Percentiles rank a stretch among this genome's conserved stretches.
phyloP scores from a whole-genome alignment of 2,797 vertebrate genomes.

The Chelmon rostratus region DNA sequence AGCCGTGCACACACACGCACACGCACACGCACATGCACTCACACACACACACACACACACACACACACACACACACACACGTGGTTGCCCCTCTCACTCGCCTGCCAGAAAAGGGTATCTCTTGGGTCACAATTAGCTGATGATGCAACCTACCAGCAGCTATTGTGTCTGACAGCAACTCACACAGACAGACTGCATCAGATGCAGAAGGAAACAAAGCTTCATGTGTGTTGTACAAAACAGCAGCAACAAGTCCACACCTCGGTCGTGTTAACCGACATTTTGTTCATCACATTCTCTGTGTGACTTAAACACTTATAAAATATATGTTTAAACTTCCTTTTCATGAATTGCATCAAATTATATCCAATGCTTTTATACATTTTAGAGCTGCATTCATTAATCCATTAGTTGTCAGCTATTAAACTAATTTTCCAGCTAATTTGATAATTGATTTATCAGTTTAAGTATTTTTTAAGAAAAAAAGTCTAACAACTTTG shows the following conservation, averaged over 20 bases:
- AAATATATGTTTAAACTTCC: background rate
- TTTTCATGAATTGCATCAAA: background rate
- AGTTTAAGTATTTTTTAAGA: no score
- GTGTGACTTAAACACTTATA: background rate
- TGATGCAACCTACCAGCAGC: slow-evolving; percentile 85
- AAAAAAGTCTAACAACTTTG: no score
- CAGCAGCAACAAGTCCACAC: background rate
- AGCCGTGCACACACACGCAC: slow-evolving; percentile 33
- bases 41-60: slow-evolving; percentile 41
- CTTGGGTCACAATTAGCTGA: slow-evolving; percentile 87
- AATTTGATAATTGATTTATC: no score
- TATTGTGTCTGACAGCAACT: slow-evolving; percentile 76
- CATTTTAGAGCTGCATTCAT: background rate
- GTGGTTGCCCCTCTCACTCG: slow-evolving; percentile 45
- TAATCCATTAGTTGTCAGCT: no score
- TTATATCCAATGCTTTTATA: background rate
- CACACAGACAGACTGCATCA: slow-evolving; percentile 40
- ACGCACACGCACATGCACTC: slow-evolving; percentile 42
- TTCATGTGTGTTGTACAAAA: background rate
- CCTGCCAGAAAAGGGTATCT: slow-evolving; percentile 70
- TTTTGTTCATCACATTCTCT: background rate
- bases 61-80: slow-evolving; percentile 36
- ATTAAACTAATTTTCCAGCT: no score
- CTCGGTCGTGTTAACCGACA: background rate
- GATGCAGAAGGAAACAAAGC: slow-evolving; percentile 24